Conservation (phyloP, 1,140 invertebrate genomes). For the Hycleus cichorii region DNA sequence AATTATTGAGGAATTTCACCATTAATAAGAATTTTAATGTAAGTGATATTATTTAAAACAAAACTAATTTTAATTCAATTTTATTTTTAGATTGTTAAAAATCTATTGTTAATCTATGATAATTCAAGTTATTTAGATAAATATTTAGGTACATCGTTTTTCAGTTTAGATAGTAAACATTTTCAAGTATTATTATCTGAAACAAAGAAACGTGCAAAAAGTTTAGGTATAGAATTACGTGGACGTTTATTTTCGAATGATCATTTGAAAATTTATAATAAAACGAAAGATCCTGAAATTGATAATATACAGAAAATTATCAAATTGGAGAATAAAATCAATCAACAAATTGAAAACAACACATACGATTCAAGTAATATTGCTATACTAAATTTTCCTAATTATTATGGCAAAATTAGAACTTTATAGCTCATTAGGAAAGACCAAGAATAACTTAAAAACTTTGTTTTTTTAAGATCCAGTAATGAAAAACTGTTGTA, state of each 20-base stretch:
- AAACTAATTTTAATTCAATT: neutral
- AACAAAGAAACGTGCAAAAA: slow-evolving; percentile 36
- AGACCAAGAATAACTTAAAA: no score
- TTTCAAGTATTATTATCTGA: slow-evolving; percentile 33
- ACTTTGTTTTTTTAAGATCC: no score
- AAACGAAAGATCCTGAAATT: slow-evolving; percentile 34
- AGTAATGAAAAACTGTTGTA: no score
- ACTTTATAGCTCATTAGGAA: no score
- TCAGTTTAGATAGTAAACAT: slow-evolving; percentile 43
- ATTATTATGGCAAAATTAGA: no score
- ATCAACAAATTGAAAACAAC: slow-evolving; percentile 31
- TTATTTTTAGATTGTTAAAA: slow-evolving; percentile 58
- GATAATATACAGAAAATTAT: slow-evolving; percentile 38
- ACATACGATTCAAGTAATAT: neutral
- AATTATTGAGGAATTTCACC: slow-evolving; percentile 31
- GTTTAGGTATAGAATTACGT: slow-evolving; percentile 32
- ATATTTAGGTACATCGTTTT: slow-evolving; percentile 76
- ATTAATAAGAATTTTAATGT: slow-evolving; percentile 34
- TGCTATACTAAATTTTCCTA: no score
- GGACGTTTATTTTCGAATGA: slow-evolving; percentile 33
- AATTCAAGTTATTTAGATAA: slow-evolving; percentile 79
- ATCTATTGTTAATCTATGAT: slow-evolving; percentile 74
- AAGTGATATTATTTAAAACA: slow-evolving; percentile 12
- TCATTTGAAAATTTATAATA: slow-evolving; percentile 15
- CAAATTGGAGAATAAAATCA: slow-evolving; percentile 35